Base-by-base conservation (phyloP, 2,888 invertebrate genomes). In the Mythimna vitellina region DNA sequence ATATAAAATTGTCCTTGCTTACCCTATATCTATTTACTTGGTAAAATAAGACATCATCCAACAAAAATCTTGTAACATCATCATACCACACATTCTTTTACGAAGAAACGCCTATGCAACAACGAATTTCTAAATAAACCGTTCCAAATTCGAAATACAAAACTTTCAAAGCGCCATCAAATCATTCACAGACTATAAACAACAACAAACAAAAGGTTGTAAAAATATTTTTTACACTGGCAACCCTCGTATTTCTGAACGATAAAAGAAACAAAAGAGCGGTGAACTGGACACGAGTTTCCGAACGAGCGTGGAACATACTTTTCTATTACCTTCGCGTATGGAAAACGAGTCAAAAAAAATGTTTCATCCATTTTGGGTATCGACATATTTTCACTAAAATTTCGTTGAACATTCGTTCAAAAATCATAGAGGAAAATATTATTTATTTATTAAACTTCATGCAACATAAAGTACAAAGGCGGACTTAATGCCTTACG, bases 241-340 rank as follows among this genome's bases (percentile, higher is more conserved):
- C 89, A 88, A 83, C 89, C 85, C 88, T 86, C 51, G 65, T 65
- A 70, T 70, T 85, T 78, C 62, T 66, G 72, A 78, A 83, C 86
- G 81, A 83, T 81, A 84, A 86, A 86, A 82, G 60, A 79, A 85
- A 87, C 86, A 87, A 88, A 85, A 82, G 80, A 71, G 69, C 70
- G 78, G 77, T 77, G 80, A 83, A 84, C 84, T 76, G 78, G 69
- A 78, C 69, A 80, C 73, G 81, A 74, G 80, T 82, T 82, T 82
- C 65, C 73, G 81, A 85, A 88, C 83, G 81, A 79, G 76, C 76
- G 73, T 84, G 80, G 77, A 78, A 76, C 85, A 81, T 85, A 84
- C 80, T 85, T 87, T 83, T 79, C 85, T 84, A 88, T 87, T 87
- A 82, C 35, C 54, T 61, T 66, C 54, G 75, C 70, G 73, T 73